Base-by-base conservation (phyloP, 2,888 invertebrate genomes). In the Pteria penguin region DNA sequence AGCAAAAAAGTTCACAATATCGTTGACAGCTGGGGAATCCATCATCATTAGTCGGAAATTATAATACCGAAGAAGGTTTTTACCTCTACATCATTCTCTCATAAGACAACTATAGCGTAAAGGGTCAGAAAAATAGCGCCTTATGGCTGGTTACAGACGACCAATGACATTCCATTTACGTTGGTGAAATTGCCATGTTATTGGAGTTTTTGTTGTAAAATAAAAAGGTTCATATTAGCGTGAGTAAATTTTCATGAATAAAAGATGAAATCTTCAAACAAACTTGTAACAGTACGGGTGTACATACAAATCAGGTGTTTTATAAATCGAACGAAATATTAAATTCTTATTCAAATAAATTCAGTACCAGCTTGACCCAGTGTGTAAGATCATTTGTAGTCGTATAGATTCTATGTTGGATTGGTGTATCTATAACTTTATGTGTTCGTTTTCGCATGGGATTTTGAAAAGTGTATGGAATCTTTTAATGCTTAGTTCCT, bases 21-120 rank as follows among this genome's bases (percentile, higher is more conserved):
- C 27, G 24, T 11, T 65, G 72, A 63, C 72, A 72, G 72, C 72
- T 72, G 72, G 55, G 63, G 55, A 36, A 72, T 72, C 62, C 62
- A 72, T 65, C 72, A 54, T 33, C 72, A 68, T 68, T 68, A 45
- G 45, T 18, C 45, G 45, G 45, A 18, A 45, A 45, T 45, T 45
- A 45, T 45, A 45, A 45, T 45, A 45, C 18, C 45, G 18, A 45
- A 45, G 45, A 14, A 45, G 45, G 45, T 45, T 45, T 45, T 45
- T 45, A 45, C 45, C 18, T 45, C 45, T 45, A 45, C 18, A 45
- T 45, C 18, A 45, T 45, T 45, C 18, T 18, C 11, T 18, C 18
- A 45, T 45, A 45, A 45, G 45, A 45, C 11, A 18, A 18, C 8
- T 14, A 18, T 8, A 45, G 45, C 18, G n/a, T 45, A 45, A 45